These are phyloP conservation scores for Lytechinus variegatus DNA, from an alignment of 35 echinoderm and acorn worm species.

Conservation along the genomic window DNA sequence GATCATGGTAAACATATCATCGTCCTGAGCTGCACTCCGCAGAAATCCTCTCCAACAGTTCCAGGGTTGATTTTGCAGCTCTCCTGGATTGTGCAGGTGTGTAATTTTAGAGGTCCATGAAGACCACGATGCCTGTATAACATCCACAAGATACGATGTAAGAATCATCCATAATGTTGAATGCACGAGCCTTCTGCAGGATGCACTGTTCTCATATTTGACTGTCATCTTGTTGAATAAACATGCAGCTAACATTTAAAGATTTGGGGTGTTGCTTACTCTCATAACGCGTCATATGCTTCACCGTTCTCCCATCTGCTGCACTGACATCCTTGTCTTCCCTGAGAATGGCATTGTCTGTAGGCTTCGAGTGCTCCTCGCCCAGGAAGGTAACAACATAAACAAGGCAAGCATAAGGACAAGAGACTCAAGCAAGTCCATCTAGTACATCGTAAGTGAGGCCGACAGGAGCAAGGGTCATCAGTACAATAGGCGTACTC, in stretches of 20 bases:
- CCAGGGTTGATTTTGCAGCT: neutral
- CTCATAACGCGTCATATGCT: conserved; percentile 34
- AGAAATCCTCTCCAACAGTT: neutral
- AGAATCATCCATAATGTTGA: conserved; percentile 46
- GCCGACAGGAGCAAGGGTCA: conserved; percentile 83
- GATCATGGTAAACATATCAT: neutral
- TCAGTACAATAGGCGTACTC: conserved; percentile 78
- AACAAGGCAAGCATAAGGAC: conserved; percentile 75
- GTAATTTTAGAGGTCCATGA: neutral
- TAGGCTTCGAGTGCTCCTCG: conserved; percentile 66
- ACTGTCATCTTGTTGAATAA: conserved; percentile 6
- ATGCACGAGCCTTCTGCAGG: conserved; percentile 28
- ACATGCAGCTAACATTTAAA: neutral
- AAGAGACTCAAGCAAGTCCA: conserved; percentile 82
- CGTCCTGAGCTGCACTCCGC: neutral
- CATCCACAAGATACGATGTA: conserved; percentile 48
- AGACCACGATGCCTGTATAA: neutral
- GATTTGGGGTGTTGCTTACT: neutral
- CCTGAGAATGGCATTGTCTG: conserved; percentile 75
- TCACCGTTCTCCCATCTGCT: conserved; percentile 42
- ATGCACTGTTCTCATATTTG: conserved; percentile 7
- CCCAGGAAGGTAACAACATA: conserved; percentile 78
- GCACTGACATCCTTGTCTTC: conserved; percentile 82
- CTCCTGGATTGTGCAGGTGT: conserved; percentile 12
- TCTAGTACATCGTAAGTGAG: conserved; percentile 72